A percentile compares a stretch with the other conserved stretches of the same genome.
These are phyloP conservation scores for Podarcis cretensis DNA, from an alignment of 2,113 vertebrate species.

Conservation along the genomic window DNA sequence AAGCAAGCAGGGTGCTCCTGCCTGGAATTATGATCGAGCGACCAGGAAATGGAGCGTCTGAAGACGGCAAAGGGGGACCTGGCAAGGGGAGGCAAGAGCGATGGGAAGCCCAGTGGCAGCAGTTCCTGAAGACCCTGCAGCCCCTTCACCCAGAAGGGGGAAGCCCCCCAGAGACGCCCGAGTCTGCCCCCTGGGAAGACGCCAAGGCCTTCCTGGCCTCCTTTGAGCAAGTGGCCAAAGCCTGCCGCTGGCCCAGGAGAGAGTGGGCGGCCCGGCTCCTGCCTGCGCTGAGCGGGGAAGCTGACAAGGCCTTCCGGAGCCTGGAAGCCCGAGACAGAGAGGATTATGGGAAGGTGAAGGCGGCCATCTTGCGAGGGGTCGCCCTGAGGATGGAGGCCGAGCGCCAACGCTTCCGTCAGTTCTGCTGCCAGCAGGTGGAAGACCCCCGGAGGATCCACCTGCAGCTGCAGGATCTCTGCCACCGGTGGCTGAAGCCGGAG, in stretches of 20 bases:
- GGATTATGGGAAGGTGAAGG: constrained; percentile 28
- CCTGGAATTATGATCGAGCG: not conserved
- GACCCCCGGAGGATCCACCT: constrained; percentile 49
- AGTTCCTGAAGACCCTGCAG: not conserved
- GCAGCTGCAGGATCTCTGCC: constrained; percentile 58
- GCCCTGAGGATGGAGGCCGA: constrained; percentile 6
- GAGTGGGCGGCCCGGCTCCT: not conserved
- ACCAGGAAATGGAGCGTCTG: not conserved
- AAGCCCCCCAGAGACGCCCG: no score
- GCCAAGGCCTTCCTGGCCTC: not conserved
- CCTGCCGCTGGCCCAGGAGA: constrained; percentile 8
- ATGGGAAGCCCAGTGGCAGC: constrained; percentile 17
- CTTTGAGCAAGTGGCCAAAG: constrained; percentile 10
- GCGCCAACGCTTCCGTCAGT: constrained; percentile 55
- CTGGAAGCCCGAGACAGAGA: not conserved
- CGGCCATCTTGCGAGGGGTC: constrained; percentile 45
- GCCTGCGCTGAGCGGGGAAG: not conserved
- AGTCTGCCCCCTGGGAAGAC: not conserved
- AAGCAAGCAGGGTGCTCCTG: not conserved
- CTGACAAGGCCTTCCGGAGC: not conserved
- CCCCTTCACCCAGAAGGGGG: not conserved
- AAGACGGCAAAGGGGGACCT: not conserved
- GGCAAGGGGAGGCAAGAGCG: not conserved
- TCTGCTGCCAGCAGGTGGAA: constrained; percentile 59
- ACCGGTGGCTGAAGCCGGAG: constrained; percentile 53